phyloP scores from a whole-genome alignment of 2,113 vertebrate genomes.

The Arizona elegans region DNA sequence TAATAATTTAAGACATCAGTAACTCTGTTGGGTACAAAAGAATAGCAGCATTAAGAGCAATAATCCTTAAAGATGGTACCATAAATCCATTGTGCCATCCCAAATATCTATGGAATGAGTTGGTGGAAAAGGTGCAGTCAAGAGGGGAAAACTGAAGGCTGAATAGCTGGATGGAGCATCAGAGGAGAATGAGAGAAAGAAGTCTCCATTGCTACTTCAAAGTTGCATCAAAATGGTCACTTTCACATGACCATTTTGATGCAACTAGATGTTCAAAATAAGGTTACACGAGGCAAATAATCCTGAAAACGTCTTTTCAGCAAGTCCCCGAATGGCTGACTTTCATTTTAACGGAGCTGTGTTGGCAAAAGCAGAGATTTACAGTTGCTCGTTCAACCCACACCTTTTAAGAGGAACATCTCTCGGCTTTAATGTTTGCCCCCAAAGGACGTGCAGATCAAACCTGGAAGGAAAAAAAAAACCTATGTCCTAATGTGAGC shows the following conservation, averaged over 20 bases:
- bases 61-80: not conserved
- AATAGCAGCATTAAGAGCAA: not conserved
- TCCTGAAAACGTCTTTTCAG: rapidly evolving
- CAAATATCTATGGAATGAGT: not conserved
- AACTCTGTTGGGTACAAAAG: no score
- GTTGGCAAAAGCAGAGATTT: not conserved
- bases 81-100: not conserved
- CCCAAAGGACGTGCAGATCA: not conserved
- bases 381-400: slow-evolving; percentile 1
- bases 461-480: not conserved
- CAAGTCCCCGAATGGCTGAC: not conserved
- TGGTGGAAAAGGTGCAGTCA: not conserved
- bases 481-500: not conserved
- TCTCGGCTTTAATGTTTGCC: not conserved
- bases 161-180: not conserved
- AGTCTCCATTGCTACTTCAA: slow-evolving; percentile 8
- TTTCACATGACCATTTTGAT: not conserved
- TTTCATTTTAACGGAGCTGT: not conserved
- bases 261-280: slow-evolving; percentile 7
- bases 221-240: no score
- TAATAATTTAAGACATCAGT: no score
- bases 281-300: not conserved
- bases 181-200: slow-evolving; percentile 4
- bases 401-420: not conserved
- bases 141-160: not conserved